phyloP scores from a whole-genome alignment of 2,888 invertebrate genomes.

The Meta bourneti region DNA sequence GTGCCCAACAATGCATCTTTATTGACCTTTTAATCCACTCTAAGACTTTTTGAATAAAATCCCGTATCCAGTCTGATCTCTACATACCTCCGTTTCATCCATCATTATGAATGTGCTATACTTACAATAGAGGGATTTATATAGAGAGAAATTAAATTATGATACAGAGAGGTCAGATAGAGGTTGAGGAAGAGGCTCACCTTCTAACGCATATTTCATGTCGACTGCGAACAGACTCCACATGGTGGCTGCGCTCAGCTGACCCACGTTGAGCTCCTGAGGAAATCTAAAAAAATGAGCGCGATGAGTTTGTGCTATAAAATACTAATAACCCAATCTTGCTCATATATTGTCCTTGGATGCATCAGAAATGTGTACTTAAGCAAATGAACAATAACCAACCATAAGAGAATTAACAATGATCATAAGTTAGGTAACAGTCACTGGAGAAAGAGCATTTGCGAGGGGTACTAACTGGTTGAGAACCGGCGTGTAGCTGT shows the following conservation, averaged over 20 bases:
- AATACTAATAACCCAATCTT: no score
- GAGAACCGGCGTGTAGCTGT: constrained; percentile 97
- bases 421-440: neutral
- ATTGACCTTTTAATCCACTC: neutral
- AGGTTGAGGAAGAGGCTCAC: constrained; percentile 79
- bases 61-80: neutral
- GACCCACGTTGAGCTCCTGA: constrained; percentile 98
- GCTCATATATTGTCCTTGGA: no score
- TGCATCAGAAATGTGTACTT: neutral
- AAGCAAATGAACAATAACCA: neutral
- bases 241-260: constrained; percentile 98
- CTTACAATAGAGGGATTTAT: neutral
- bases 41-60: neutral
- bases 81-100: neutral
- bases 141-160: neutral
- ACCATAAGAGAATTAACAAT: neutral
- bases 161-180: neutral
- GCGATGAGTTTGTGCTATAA: no score
- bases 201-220: constrained; percentile 97
- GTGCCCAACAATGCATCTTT: no score
- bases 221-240: constrained; percentile 98
- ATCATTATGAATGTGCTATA: neutral
- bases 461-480: constrained; percentile 86
- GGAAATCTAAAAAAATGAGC: constrained; percentile 85
- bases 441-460: neutral